A percentile compares a stretch with the other conserved stretches of the same genome.
phyloP scores from a whole-genome alignment of 1,140 invertebrate genomes.

The Caenorhabditis brenneri region DNA sequence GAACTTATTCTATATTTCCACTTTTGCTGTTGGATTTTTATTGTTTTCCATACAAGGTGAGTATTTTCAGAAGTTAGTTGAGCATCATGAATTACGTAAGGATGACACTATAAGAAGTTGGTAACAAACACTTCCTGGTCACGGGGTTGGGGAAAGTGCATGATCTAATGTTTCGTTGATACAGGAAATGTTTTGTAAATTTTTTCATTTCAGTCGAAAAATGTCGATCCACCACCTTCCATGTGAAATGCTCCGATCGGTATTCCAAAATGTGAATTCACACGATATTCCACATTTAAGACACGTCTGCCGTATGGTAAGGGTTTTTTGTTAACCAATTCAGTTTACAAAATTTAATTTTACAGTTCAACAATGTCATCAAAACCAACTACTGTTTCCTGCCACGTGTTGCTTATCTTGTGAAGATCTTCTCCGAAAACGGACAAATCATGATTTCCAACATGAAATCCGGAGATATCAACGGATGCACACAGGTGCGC shows the following conservation, averaged over 20 bases:
- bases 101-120: neutral
- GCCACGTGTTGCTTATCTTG: neutral
- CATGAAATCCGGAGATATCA: slow-evolving; percentile 20
- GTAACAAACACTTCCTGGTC: neutral
- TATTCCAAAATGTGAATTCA: neutral
- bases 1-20: neutral
- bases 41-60: neutral
- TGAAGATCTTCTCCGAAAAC: slow-evolving; percentile 5
- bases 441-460: slow-evolving; percentile 20
- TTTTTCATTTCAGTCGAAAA: neutral
- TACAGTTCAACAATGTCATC: slow-evolving; percentile 25
- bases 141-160: neutral
- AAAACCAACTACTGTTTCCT: slow-evolving; percentile 8
- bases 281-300: neutral
- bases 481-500: slow-evolving; percentile 38
- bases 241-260: slow-evolving; percentile 4
- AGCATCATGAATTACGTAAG: neutral
- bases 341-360: neutral
- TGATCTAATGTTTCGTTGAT: neutral
- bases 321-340: neutral
- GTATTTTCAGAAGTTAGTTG: neutral
- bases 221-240: slow-evolving; percentile 15
- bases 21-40: neutral
- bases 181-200: neutral
- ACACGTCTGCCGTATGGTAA: neutral